Evolutionary conservation across 2,888 invertebrate genomes (phyloP), one percentile per base, ranked within the genome.

Genomic region (Thymelicus acteon): DNA sequence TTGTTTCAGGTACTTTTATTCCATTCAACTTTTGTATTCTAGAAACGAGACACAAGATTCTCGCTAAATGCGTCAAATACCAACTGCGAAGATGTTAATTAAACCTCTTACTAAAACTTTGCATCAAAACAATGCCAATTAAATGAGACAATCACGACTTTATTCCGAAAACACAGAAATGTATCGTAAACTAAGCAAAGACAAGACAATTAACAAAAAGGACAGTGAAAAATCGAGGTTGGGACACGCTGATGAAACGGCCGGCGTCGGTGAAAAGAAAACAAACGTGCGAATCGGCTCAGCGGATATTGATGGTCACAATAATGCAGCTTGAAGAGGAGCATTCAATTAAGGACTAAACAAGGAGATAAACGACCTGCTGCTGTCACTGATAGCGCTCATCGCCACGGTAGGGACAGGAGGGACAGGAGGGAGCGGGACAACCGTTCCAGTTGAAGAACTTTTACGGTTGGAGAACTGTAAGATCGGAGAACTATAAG

Each of bases 281-380:
- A 72, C 73, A 73, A 73, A 73, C 71, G 67, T 72, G 74, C 73
- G 67, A 72, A 67, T 73, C 64, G 73, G 72, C 73, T 73, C 75
- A 68, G 67, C 70, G 72, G 66, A 72, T 86, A 87, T 85, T 85
- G 85, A 85, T 87, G 86, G 82, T 79, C 75, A 77, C 81, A 80
- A 84, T 83, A 82, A 85, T 80, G 83, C 68, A 74, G 75, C 75
- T 78, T 76, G 74, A 74, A 75, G 75, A 76, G 81, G 78, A 87
- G 86, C 85, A 81, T 88, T 88, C 89, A 88, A 89, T 90, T 88
- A 88, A 80, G 75, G 79, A 82, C 82, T 83, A 81, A 85, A 81
- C 85, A 83, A 78, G 81, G 65, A 75, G 74, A 76, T 77, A 74
- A 77, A 79, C 76, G 74, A 74, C 73, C 74, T 72, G 60, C 52